Conservation (phyloP, 2,888 invertebrate genomes). For the Ypsolopha scabrella region DNA sequence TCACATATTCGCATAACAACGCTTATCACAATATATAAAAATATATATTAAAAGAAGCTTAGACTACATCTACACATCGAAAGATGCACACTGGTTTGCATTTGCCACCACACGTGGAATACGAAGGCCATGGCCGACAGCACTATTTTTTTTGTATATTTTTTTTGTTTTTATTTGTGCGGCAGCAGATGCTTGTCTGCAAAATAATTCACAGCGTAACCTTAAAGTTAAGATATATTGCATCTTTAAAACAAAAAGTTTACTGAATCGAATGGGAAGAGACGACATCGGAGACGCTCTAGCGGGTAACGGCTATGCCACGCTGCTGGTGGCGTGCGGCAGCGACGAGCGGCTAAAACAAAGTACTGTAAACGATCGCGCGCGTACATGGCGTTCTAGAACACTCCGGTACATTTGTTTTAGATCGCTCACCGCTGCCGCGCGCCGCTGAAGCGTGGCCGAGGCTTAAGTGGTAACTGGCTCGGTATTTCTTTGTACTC, state of each 20-base stretch:
- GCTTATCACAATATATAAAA: conserved; percentile 70
- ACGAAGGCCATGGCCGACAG: conserved; percentile 37
- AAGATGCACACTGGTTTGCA: conserved; percentile 60
- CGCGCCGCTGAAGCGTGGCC: conserved; percentile 19
- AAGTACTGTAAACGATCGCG: too few species aligned
- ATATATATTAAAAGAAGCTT: conserved; percentile 67
- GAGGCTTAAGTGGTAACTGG: conserved; percentile 55
- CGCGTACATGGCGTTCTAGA: too few species aligned
- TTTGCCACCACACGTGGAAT: conserved; percentile 62
- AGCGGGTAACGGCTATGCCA: too few species aligned
- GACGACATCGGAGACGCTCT: conserved; percentile 22
- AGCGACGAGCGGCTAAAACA: too few species aligned
- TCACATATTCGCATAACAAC: conserved; percentile 65
- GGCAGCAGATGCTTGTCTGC: conserved; percentile 63
- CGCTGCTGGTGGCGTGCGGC: too few species aligned
- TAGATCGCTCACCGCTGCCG: too few species aligned
- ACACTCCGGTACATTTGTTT: too few species aligned
- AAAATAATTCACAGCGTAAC: conserved; percentile 52
- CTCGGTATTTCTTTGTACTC: conserved; percentile 59
- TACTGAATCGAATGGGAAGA: conserved; percentile 35
- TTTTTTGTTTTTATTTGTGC: conserved; percentile 51
- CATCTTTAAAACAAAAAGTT: conserved; percentile 30
- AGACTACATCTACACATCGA: conserved; percentile 63
- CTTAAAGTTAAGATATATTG: conserved; percentile 50
- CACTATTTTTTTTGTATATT: conserved; percentile 36